Percentiles rank a stretch among this genome's conserved stretches.
Evolutionary conservation across 2,113 vertebrate genomes (phyloP).

Genomic region (Podarcis raffonei): DNA sequence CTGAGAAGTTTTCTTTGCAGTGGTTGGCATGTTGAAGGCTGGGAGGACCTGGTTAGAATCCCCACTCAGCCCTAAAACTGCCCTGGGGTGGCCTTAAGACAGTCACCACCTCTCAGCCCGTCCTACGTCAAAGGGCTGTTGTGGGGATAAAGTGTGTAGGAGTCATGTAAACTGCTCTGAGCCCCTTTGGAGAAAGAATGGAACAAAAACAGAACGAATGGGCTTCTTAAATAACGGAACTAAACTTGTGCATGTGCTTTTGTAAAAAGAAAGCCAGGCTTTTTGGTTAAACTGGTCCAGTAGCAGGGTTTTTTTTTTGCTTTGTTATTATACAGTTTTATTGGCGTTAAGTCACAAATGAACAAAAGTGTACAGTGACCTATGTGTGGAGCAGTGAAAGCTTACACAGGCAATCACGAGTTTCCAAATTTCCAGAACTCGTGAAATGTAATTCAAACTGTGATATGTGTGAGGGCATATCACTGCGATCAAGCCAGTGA

Average conservation of each 20-base stretch:
- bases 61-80: not conserved
- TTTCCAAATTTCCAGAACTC: no score
- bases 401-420: no score
- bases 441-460: no score
- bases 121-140: not conserved
- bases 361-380: no score
- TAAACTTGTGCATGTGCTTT: no score
- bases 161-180: no score
- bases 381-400: no score
- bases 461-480: no score
- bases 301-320: no score
- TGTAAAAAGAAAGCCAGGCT: not conserved
- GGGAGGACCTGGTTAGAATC: not conserved
- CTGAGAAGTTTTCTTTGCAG: not conserved
- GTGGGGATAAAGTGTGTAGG: not conserved
- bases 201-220: not conserved
- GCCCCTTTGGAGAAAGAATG: not conserved
- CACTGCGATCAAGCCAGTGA: no score
- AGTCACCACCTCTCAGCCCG: not conserved
- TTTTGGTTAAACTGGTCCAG: not conserved
- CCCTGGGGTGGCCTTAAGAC: not conserved
- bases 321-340: not conserved
- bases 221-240: no score
- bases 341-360: no score
- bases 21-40: not conserved